These are phyloP conservation scores for Sialia sialis DNA, from an alignment of 2,113 vertebrate species.

Conservation along the genomic window DNA sequence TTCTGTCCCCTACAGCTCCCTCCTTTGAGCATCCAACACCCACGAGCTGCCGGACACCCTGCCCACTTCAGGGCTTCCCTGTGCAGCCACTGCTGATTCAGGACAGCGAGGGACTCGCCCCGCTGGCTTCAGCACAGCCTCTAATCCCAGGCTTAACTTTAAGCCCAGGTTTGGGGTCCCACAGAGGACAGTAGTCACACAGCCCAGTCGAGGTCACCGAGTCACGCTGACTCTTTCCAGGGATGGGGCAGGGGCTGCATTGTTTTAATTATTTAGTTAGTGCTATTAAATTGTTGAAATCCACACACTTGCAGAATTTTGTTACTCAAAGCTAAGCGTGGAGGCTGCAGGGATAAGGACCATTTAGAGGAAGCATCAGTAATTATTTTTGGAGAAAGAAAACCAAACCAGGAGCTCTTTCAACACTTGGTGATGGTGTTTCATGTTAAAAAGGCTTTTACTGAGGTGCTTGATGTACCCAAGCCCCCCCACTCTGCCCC, in stretches of 20 bases:
- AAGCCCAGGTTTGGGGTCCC: background rate
- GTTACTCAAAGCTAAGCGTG: fast-evolving
- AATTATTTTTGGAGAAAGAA: background rate
- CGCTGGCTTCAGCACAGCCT: background rate
- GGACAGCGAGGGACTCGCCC: background rate
- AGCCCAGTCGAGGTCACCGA: background rate
- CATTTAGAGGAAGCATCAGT: background rate
- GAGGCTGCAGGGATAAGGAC: background rate
- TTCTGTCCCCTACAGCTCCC: background rate
- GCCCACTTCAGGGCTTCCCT: fast-evolving
- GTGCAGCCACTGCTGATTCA: background rate
- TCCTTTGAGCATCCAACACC: background rate
- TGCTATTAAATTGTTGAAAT: background rate
- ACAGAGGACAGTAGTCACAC: background rate
- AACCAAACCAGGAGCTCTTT: background rate
- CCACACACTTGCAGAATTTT: background rate
- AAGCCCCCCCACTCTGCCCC: background rate
- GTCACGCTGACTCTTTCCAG: background rate
- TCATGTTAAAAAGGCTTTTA: background rate
- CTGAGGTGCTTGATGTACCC: background rate
- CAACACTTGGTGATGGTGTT: fast-evolving
- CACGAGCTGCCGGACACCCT: fast-evolving
- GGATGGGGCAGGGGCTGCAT: background rate
- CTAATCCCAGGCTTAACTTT: constrained; percentile 30
- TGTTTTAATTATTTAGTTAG: background rate